Base-by-base conservation (phyloP, 2,797 vertebrate genomes). In the Micrastur ruficollis region DNA sequence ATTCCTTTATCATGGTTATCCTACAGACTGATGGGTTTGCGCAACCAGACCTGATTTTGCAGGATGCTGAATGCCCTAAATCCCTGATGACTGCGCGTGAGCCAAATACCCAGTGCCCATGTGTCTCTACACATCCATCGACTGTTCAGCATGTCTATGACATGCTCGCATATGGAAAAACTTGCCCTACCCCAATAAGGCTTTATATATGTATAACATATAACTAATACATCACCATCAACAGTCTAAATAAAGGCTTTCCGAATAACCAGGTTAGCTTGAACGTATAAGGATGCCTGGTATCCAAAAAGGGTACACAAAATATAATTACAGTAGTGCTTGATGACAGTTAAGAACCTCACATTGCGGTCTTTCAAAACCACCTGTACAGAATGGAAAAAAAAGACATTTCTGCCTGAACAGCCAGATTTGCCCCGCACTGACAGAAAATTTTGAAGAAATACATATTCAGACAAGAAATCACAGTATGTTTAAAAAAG, bases 61-160 rank as follows among this genome's bases (percentile, higher is more conserved):
- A 50, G 53, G 50, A 44, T 25, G 13, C 9, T 44, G 21, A 65
- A 90, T 9, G 9, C 20, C 76, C 36, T 61, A 14, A 86, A 52
- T 36, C 61, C 26, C 59, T 26, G 12, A 49, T 4, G 36, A 20
- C 12, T 11, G 6, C 2, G 1, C 2, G 6, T 9, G 23, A 63
- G 25, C 6, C 25, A 10, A 34, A 36, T 14, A 9, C 3, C 22
- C 29, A 12, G 4, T 0, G 15, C 21, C 31, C 21, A 0, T 6
- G 2, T 31, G 44, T 8, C 32, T 18, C 63, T 55, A 2, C 18
- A 9, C 23, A 42, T 6, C 36, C 26, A 27, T 0, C 17, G 2
- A 31, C 15, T 32, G 34, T 4, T 7, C 74, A 34, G n/a, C 16
- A 36, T 18, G 8, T 81, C 63, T 23, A 11, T 2, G 2, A 6